Base-by-base conservation (phyloP, 2,113 vertebrate species). In the Varanus salvator region DNA sequence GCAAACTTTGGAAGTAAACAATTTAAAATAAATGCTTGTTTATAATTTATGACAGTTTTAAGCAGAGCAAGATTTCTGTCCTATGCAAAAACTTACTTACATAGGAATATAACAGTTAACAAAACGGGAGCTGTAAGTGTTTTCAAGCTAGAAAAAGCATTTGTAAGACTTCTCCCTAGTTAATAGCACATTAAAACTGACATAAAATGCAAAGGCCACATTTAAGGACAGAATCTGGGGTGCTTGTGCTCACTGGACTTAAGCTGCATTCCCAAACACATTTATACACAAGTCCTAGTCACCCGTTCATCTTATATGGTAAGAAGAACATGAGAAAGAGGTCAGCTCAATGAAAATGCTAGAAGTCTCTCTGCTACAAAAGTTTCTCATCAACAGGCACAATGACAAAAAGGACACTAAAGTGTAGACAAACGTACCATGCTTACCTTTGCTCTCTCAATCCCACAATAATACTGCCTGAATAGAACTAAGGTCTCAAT, bases 1-100 rank as follows among this genome's bases (percentile, higher is more conserved):
- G 25, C 84, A 92, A 44, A 90, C 83, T 84, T 69, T 23, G 66
- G 85, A 52, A 89, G 48, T 82, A 21, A 86, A 76, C 72, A 78
- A 2, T 2, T 14, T 60, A 81, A 88, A 17, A 74, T 72, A 78
- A 89, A 92, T 27, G 3, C 52, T 23, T 54, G 84, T 83, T 31
- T 75, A 12, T 83, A 8, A 84, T 68, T 60, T 34, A 6, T 69
- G 81, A 86, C 54, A 27, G 64, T 0, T 34, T 72, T 66, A 25
- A 38, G 69, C 5, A 38, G 54, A 64, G 64, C 48, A 52, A 80
- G 48, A 12, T 52, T 76, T 15, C 54, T 64, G 77, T 64, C 44
- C n/a, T 66, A 48, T 77, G 71, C 17, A 66, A n/a, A n/a, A n/a
- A n/a, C n/a, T n/a, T 11, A 68, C n/a, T 50, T 50, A 52, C 31